Evolutionary conservation across 2,888 invertebrate genomes (phyloP).

Genomic region (Aethes cnicana): DNA sequence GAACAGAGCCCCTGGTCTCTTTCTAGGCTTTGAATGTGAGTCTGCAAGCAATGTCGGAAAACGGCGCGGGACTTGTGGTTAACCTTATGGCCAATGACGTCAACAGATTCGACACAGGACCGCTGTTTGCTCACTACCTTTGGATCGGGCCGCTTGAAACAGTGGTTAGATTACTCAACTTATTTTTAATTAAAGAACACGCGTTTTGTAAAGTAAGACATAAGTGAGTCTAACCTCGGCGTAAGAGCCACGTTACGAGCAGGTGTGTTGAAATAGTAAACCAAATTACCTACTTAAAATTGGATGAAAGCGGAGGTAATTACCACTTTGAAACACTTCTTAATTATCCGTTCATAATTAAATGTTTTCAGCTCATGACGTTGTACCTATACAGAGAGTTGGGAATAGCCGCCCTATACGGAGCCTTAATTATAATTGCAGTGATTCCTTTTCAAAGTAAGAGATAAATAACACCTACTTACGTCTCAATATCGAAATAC

Average conservation of each 20-base stretch:
- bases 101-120: slow-evolving; percentile 87
- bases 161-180: no score
- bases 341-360: not conserved
- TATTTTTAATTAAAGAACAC: no score
- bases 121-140: slow-evolving; percentile 87
- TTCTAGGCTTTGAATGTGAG: slow-evolving; percentile 71
- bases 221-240: no score
- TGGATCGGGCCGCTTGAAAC: slow-evolving; percentile 89
- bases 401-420: slow-evolving; percentile 77
- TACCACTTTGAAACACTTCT: not conserved
- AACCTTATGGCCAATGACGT: slow-evolving; percentile 89
- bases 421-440: slow-evolving; percentile 71
- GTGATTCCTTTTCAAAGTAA: slow-evolving; percentile 78
- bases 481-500: no score
- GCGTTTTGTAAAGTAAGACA: no score
- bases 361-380: slow-evolving; percentile 58
- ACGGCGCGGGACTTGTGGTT: slow-evolving; percentile 74
- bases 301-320: no score
- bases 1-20: no score
- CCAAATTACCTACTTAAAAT: no score
- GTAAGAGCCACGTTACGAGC: no score
- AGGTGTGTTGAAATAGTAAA: no score
- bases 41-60: slow-evolving; percentile 68
- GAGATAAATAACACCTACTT: no score
- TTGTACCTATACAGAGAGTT: slow-evolving; percentile 80